Evolutionary conservation across 2,888 invertebrate species (phyloP).

Genomic region (Hydrotaea cyrtoneurina): DNA sequence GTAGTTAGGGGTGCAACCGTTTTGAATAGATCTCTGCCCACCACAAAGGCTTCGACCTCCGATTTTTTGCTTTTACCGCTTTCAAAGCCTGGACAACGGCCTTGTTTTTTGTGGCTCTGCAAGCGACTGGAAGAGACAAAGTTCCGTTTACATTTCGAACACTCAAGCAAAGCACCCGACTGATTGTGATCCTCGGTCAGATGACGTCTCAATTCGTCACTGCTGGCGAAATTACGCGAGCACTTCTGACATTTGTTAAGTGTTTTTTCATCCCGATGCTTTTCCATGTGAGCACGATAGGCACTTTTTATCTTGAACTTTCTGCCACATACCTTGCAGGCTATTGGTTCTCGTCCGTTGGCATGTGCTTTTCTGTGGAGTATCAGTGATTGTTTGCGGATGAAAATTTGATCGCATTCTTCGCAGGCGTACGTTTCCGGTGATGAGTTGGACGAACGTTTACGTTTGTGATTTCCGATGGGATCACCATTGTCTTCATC

Average conservation of each 20-base stretch:
- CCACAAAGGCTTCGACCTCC: constrained; percentile 71
- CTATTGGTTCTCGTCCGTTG: constrained; percentile 76
- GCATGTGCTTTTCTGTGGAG: constrained; percentile 82
- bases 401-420: constrained; percentile 81
- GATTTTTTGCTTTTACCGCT: constrained; percentile 61
- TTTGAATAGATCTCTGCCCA: constrained; percentile 81
- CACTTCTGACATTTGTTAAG: constrained; percentile 73
- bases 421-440: constrained; percentile 71
- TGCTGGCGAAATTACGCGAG: constrained; percentile 74
- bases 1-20: constrained; percentile 81
- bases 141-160: constrained; percentile 78
- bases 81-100: constrained; percentile 70
- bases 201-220: constrained; percentile 77
- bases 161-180: constrained; percentile 74
- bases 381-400: constrained; percentile 81
- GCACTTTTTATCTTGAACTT: constrained; percentile 81
- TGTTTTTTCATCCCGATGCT: constrained; percentile 75
- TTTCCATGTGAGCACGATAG: constrained; percentile 80
- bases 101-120: constrained; percentile 76
- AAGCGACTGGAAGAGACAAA: constrained; percentile 77
- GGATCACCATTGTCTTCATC: constrained; percentile 67
- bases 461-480: constrained; percentile 63
- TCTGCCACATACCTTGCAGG: constrained; percentile 80
- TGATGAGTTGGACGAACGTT: constrained; percentile 60
- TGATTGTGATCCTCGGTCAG: constrained; percentile 77